These are phyloP conservation scores for Omphaloscelis lunosa DNA, from an alignment of 2,888 invertebrate genomes.

Conservation along the genomic window DNA sequence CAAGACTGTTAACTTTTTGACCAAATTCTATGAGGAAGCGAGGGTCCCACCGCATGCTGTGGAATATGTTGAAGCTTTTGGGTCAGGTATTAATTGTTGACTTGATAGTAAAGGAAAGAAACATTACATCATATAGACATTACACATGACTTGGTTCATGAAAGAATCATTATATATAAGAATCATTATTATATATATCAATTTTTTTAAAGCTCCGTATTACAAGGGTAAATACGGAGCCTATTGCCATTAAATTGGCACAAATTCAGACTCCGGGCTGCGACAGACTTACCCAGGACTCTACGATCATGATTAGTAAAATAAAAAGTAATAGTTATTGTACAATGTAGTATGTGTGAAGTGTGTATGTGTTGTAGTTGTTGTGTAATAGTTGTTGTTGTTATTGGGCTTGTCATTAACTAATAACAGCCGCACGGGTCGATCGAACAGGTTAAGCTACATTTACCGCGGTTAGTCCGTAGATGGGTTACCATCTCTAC, in stretches of 20 bases:
- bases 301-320: neutral
- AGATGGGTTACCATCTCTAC: too few species aligned
- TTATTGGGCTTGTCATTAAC: too few species aligned
- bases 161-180: too few species aligned
- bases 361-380: too few species aligned
- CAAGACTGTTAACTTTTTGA: slow-evolving; percentile 68
- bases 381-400: too few species aligned
- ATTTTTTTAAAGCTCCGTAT: neutral
- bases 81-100: slow-evolving; percentile 90
- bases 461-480: too few species aligned
- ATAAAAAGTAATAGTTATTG: neutral
- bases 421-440: too few species aligned
- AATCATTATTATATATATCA: too few species aligned
- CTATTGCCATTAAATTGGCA: neutral
- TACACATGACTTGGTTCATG: too few species aligned
- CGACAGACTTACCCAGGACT: neutral
- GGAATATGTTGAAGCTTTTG: slow-evolving; percentile 95
- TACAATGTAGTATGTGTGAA: too few species aligned
- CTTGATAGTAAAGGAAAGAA: neutral
- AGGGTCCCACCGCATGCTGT: slow-evolving; percentile 92
- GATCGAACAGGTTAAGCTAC: too few species aligned
- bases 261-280: neutral
- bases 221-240: neutral
- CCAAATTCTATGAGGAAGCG: slow-evolving; percentile 91
- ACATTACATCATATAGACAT: neutral